Percentiles rank a stretch among this genome's conserved stretches.
These are phyloP conservation scores for Sebastes hopkinsi DNA, from an alignment of 2,797 vertebrate genomes.

Conservation along the genomic window DNA sequence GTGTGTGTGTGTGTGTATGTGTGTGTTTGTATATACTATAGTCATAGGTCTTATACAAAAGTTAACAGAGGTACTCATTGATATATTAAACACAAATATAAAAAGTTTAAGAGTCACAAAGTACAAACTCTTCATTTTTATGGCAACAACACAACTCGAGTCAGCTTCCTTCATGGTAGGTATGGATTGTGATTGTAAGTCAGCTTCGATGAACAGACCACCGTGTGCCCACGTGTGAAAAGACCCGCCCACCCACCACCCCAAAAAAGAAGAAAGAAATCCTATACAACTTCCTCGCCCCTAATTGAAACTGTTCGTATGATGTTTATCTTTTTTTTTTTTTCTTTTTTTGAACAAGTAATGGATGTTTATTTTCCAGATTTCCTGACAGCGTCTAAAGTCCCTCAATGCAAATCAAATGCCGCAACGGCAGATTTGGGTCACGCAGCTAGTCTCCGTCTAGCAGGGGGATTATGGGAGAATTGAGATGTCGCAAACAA, in stretches of 20 bases:
- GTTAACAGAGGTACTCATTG: conserved; percentile 87
- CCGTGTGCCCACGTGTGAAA: conserved; percentile 46
- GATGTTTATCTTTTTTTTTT: conserved; percentile 17
- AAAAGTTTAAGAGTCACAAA: conserved; percentile 86
- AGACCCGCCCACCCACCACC: not conserved
- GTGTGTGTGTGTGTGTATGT: conserved; percentile 49
- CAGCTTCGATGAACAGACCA: conserved; percentile 48
- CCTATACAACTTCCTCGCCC: conserved; percentile 4
- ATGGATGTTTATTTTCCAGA: not conserved
- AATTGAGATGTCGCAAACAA: conserved; percentile 40
- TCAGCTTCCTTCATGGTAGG: conserved; percentile 72
- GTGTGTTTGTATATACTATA: conserved; percentile 78
- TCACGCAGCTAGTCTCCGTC: conserved; percentile 32
- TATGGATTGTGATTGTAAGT: conserved; percentile 70
- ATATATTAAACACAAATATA: conserved; percentile 91
- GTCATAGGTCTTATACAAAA: conserved; percentile 87
- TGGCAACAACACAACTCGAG: conserved; percentile 82
- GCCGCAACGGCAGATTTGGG: conserved; percentile 20
- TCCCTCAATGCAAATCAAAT: not conserved
- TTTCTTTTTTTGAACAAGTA: conserved; percentile 12
- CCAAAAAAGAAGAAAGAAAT: conserved; percentile 3
- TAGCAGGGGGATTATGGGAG: conserved; percentile 30
- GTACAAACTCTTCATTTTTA: conserved; percentile 86
- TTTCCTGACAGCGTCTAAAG: not conserved
- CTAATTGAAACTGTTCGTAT: conserved; percentile 2